Conservation (phyloP, 2,797 vertebrate genomes). For the Syngnathus rostellatus region DNA sequence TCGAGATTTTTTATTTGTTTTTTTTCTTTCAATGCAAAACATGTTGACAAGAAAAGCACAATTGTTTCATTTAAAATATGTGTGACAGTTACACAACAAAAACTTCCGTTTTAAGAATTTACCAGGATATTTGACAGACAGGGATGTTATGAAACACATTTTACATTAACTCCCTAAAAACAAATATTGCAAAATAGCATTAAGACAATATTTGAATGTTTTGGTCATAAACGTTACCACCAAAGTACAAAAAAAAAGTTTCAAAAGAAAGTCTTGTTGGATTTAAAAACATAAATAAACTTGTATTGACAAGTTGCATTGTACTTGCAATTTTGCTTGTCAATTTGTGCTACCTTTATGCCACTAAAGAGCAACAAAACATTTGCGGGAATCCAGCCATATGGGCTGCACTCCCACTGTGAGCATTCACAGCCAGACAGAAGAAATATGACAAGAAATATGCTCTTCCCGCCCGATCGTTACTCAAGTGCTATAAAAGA, state of each 20-base stretch:
- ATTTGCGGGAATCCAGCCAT: neutral
- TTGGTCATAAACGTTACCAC: too few species aligned
- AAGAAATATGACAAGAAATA: conserved; percentile 31
- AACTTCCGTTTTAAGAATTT: neutral
- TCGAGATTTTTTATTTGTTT: neutral
- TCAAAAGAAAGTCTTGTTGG: neutral
- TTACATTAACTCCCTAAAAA: neutral
- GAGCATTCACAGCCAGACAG: conserved; percentile 6
- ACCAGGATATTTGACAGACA: neutral
- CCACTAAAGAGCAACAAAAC: neutral
- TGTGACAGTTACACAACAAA: too few species aligned
- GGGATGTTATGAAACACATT: neutral
- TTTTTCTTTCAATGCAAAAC: neutral
- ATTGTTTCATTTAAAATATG: neutral
- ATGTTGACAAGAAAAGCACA: neutral
- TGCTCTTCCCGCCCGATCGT: conserved; percentile 22
- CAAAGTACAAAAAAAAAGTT: neutral
- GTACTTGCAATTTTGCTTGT: neutral
- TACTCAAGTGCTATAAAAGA: conserved; percentile 23
- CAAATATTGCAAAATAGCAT: neutral
- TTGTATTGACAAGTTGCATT: neutral
- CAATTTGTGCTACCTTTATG: neutral
- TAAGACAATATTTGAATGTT: neutral
- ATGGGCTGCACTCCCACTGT: conserved; percentile 14
- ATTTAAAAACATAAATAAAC: too few species aligned